phyloP scores from a whole-genome alignment of 1,140 invertebrate genomes.

The Monomorium pharaonis region DNA sequence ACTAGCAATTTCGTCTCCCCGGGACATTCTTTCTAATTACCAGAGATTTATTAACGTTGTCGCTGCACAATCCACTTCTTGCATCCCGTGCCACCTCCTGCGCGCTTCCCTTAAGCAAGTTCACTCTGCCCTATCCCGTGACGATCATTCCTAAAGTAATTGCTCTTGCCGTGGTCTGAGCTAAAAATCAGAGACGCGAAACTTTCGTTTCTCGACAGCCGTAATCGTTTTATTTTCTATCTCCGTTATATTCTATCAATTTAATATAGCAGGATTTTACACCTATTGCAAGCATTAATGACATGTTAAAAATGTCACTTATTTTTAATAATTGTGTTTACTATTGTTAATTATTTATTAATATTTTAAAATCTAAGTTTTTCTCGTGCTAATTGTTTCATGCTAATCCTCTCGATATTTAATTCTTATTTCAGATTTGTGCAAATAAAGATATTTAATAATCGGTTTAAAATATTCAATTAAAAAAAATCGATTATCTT shows the following conservation, averaged over 20 bases:
- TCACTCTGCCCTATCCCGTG: constrained; percentile 44
- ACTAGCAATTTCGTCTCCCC: constrained; percentile 65
- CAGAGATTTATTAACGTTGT: constrained; percentile 74
- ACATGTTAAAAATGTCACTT: background rate
- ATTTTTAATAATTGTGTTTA: background rate
- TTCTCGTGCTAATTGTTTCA: background rate
- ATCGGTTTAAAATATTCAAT: constrained; percentile 6
- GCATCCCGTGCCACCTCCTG: constrained; percentile 35
- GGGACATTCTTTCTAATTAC: constrained; percentile 76
- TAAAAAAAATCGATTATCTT: background rate
- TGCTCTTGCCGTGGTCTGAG: constrained; percentile 31
- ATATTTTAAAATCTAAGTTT: background rate
- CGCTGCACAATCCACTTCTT: constrained; percentile 56
- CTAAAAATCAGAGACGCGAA: constrained; percentile 49
- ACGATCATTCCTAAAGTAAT: constrained; percentile 56
- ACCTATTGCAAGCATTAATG: background rate
- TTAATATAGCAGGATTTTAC: constrained; percentile 11
- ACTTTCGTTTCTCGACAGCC: constrained; percentile 41
- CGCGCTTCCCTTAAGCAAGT: constrained; percentile 48
- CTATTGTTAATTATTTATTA: background rate
- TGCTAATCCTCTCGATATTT: background rate
- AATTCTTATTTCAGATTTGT: background rate
- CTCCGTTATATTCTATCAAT: constrained; percentile 7
- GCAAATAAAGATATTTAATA: background rate
- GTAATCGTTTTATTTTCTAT: constrained; percentile 38